Evolutionary conservation across 2,113 vertebrate species (phyloP).

Genomic region (Labrus mixtus): DNA sequence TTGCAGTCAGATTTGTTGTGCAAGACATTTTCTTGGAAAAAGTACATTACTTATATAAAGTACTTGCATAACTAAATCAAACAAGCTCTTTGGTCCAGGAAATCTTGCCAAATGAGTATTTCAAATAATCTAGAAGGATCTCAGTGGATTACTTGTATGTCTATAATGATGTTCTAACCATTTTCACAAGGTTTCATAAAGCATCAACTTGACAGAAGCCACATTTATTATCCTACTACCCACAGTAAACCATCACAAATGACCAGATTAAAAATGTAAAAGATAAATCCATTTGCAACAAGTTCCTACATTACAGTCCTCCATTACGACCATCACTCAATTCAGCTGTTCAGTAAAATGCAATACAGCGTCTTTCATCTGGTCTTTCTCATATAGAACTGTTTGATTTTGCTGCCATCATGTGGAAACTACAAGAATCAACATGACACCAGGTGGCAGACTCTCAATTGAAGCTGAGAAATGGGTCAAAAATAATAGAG

Average conservation of each 20-base stretch:
- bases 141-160: no score
- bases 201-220: background rate
- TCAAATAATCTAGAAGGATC: background rate
- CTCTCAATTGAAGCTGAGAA: background rate
- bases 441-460: background rate
- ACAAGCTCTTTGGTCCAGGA: background rate
- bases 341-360: background rate
- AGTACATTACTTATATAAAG: constrained; percentile 6
- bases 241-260: background rate
- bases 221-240: background rate
- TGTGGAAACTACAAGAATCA: constrained; percentile 56
- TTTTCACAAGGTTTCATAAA: no score
- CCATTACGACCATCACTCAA: background rate
- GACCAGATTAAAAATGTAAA: background rate
- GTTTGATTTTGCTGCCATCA: constrained; percentile 74
- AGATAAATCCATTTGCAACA: background rate
- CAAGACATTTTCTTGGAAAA: constrained; percentile 33
- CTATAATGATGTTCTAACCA: background rate
- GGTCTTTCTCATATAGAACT: background rate
- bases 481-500: no score
- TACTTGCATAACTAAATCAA: constrained; percentile 17
- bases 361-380: background rate
- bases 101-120: background rate
- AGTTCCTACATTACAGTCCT: background rate
- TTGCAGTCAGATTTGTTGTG: constrained; percentile 3